A percentile compares a stretch with the other conserved stretches of the same genome.
Conservation (phyloP, 2,888 invertebrate species). For the Halictus quadricinctus region DNA sequence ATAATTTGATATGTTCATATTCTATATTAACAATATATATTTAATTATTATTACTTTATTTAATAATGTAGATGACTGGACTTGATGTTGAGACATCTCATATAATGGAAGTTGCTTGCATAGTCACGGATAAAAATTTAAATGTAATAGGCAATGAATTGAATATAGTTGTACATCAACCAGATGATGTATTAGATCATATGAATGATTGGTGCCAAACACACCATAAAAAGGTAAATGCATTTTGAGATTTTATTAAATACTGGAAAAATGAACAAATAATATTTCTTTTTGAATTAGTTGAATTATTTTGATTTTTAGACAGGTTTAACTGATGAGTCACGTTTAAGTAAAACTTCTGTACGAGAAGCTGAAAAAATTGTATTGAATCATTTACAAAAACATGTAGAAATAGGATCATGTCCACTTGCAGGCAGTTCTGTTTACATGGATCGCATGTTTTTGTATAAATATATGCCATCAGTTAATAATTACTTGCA, state of each 20-base stretch:
- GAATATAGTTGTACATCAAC: slow-evolving; percentile 90
- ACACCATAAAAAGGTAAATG: slow-evolving; percentile 89
- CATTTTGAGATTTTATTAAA: neutral
- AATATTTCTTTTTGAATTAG: neutral
- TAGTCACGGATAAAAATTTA: slow-evolving; percentile 93
- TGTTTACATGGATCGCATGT: slow-evolving; percentile 93
- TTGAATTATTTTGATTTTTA: slow-evolving; percentile 25
- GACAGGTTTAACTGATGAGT: slow-evolving; percentile 92
- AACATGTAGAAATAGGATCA: slow-evolving; percentile 84
- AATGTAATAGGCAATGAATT: slow-evolving; percentile 90
- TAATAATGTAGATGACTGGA: slow-evolving; percentile 91
- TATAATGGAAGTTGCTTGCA: slow-evolving; percentile 94
- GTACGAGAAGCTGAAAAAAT: slow-evolving; percentile 87
- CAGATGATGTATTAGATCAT: slow-evolving; percentile 87
- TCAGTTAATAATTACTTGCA: slow-evolving; percentile 90
- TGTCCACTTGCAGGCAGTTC: slow-evolving; percentile 94
- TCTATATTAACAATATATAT: slow-evolving; percentile 18
- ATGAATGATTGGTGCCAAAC: slow-evolving; percentile 94
- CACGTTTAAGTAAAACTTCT: slow-evolving; percentile 87
- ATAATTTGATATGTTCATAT: neutral
- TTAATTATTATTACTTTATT: slow-evolving; percentile 31
- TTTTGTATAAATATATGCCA: slow-evolving; percentile 94
- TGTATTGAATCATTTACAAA: slow-evolving; percentile 88
- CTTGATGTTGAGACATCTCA: slow-evolving; percentile 89
- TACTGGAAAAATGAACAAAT: neutral